A percentile compares a stretch with the other conserved stretches of the same genome.
These are phyloP conservation scores for Beaufortia kweichowensis DNA, from an alignment of 2,113 vertebrate genomes.

Conservation along the genomic window DNA sequence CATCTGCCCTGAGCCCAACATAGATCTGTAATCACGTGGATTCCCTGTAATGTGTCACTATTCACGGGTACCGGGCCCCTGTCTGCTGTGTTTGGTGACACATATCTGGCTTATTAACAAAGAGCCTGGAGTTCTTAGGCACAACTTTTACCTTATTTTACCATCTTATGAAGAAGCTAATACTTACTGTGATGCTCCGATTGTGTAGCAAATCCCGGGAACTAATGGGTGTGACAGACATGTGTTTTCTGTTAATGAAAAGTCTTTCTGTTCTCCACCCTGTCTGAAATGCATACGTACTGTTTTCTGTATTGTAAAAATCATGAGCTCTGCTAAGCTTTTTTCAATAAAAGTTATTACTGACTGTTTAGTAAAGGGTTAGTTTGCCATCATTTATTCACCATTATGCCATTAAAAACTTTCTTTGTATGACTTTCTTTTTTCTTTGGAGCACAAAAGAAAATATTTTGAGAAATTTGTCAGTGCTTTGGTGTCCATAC, in stretches of 20 bases:
- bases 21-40: constrained; percentile 44
- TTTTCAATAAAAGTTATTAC: neutral
- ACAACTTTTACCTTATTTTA: neutral
- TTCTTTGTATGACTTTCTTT: too few relatives aligned
- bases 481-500: too few relatives aligned
- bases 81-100: constrained; percentile 48
- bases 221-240: constrained; percentile 45
- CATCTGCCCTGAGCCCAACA: constrained; percentile 46
- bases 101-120: constrained; percentile 50
- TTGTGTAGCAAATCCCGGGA: constrained; percentile 21
- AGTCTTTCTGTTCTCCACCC: constrained; percentile 22
- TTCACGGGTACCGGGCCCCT: constrained; percentile 33
- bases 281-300: neutral
- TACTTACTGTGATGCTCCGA: neutral
- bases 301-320: neutral
- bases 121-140: neutral
- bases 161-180: neutral
- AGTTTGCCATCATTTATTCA: too few relatives aligned
- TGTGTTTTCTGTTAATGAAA: constrained; percentile 51
- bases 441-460: too few relatives aligned
- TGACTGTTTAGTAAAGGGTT: neutral
- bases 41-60: constrained; percentile 54
- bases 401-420: too few relatives aligned
- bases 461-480: too few relatives aligned
- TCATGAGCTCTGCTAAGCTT: neutral